Conservation (phyloP, 1,140 invertebrate genomes). For the Ridgeia piscesae region DNA sequence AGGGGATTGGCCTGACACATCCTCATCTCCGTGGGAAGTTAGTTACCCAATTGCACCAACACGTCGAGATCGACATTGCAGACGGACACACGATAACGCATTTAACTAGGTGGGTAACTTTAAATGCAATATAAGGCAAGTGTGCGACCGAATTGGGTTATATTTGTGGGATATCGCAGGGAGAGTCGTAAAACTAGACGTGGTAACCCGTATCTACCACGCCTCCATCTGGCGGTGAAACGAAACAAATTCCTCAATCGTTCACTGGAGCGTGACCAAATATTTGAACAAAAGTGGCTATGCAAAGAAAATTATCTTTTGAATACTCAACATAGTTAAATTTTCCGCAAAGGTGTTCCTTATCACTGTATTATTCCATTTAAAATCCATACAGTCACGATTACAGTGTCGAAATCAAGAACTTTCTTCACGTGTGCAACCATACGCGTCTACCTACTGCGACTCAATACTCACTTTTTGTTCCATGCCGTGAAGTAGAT, state of each 20-base stretch:
- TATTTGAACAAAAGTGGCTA: not conserved
- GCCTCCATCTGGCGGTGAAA: not conserved
- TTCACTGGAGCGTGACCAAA: not conserved
- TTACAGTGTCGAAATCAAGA: not conserved
- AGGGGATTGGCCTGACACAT: not conserved
- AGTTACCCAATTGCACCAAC: not conserved
- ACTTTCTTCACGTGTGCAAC: not conserved
- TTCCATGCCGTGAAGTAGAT: slow-evolving; percentile 13
- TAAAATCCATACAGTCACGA: not conserved
- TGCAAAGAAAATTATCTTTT: not conserved
- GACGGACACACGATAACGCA: not conserved
- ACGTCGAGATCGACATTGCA: not conserved
- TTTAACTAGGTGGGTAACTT: not conserved
- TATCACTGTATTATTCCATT: too few relatives aligned
- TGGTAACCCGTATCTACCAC: not conserved
- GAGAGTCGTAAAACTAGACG: not conserved
- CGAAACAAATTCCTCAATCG: not conserved
- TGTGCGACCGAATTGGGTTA: not conserved
- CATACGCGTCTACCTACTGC: not conserved
- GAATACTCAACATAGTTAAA: too few relatives aligned
- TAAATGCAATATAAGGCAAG: not conserved
- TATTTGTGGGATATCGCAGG: not conserved
- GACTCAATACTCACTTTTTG: not conserved
- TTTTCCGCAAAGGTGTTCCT: too few relatives aligned
- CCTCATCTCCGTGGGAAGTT: not conserved